Conservation (phyloP, 2,888 invertebrate genomes). For the Geophilus truncorum region DNA sequence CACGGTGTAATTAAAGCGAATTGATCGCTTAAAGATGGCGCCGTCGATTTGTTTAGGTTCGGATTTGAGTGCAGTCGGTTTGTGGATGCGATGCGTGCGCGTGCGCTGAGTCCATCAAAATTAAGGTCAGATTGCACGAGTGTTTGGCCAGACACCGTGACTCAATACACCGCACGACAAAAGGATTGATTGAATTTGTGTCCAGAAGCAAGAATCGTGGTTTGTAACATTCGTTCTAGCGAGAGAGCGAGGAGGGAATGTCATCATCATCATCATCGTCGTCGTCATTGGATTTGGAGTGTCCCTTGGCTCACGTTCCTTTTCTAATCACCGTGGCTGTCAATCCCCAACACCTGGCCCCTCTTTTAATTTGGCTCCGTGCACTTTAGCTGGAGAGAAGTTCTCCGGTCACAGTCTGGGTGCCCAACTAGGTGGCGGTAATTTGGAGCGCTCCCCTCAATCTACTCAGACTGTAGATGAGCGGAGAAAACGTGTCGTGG, state of each 20-base stretch:
- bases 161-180: slow-evolving; percentile 21
- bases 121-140: slow-evolving; percentile 18
- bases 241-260: not conserved
- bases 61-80: not conserved
- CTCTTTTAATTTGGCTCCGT: slow-evolving; percentile 23
- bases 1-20: slow-evolving; percentile 1
- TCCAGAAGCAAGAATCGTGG: slow-evolving; percentile 14
- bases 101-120: slow-evolving; percentile 8
- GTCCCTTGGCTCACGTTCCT: slow-evolving; percentile 27
- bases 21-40: not conserved
- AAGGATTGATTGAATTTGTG: slow-evolving; percentile 25
- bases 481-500: not conserved
- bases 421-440: not conserved
- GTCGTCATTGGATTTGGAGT: slow-evolving; percentile 17
- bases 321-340: slow-evolving; percentile 22
- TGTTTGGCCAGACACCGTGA: slow-evolving; percentile 12
- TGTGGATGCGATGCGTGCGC: not conserved
- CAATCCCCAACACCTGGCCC: slow-evolving; percentile 27
- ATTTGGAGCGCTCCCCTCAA: not conserved
- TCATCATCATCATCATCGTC: slow-evolving; percentile 6
- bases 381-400: not conserved
- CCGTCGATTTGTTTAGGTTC: not conserved
- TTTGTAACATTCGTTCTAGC: slow-evolving; percentile 1
- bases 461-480: not conserved
- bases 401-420: slow-evolving; percentile 10